A percentile compares a stretch with the other conserved stretches of the same genome.
phyloP scores from a whole-genome alignment of 2,113 vertebrate genomes.

The Gallinago undulata region DNA sequence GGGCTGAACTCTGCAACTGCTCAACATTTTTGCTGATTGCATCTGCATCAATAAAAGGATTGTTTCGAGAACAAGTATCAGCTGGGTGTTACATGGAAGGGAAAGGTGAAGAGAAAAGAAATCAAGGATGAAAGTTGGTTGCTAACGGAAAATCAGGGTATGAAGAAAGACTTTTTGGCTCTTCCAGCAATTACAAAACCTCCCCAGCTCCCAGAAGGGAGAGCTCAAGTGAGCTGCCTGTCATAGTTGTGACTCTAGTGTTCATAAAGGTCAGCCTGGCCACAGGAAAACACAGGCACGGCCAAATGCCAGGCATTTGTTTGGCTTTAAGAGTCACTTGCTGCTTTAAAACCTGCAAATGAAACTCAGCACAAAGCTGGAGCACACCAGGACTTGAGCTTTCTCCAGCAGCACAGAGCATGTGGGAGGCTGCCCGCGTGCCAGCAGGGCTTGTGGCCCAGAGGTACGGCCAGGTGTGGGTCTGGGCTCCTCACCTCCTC shows the following conservation, averaged over 20 bases:
- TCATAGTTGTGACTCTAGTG: neutral
- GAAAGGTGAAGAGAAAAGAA: conserved; percentile 56
- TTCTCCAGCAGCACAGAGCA: neutral
- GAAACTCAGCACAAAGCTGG: neutral
- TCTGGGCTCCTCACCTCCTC: neutral
- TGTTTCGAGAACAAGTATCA: neutral
- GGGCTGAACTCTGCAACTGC: conserved; percentile 20
- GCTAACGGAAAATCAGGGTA: neutral
- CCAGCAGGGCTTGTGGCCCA: neutral
- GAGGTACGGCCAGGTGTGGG: neutral
- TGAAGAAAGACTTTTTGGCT: conserved; percentile 42
- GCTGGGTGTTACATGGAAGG: conserved; percentile 24
- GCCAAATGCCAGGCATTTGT: conserved; percentile 12
- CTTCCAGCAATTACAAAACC: conserved; percentile 45
- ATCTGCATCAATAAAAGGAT: neutral
- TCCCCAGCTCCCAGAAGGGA: conserved; percentile 9
- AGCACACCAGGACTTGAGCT: neutral
- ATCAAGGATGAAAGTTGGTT: conserved; percentile 16
- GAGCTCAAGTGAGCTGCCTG: conserved; percentile 16
- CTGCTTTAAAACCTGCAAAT: conserved; percentile 19
- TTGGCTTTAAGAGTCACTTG: neutral
- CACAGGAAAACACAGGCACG: conserved; percentile 5
- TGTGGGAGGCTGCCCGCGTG: neutral
- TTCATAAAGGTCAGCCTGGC: conserved; percentile 52
- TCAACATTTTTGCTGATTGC: neutral